phyloP scores from a whole-genome alignment of 2,888 invertebrate genomes.

The Aspidiotus rigidus region DNA sequence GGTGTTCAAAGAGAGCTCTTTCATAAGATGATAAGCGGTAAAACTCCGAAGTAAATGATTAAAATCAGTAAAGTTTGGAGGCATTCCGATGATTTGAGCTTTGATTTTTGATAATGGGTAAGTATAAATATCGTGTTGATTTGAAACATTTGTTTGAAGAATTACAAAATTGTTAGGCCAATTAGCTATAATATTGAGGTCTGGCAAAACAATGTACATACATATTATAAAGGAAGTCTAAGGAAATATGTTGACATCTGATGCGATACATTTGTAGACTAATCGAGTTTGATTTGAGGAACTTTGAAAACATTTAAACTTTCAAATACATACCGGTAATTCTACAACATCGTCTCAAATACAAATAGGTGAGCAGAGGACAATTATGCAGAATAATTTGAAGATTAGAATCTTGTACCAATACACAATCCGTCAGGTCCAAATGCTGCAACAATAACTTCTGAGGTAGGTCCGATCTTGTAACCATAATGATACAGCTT shows the following conservation, averaged over 20 bases:
- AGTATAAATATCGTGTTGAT: too few relatives aligned
- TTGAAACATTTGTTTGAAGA: too few relatives aligned
- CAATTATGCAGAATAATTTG: conserved; percentile 76
- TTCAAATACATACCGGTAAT: conserved; percentile 60
- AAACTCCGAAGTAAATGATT: too few relatives aligned
- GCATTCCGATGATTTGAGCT: too few relatives aligned
- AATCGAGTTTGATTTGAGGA: not conserved
- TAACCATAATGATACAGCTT: conserved; percentile 59
- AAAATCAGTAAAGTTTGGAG: too few relatives aligned
- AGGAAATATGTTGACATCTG: not conserved
- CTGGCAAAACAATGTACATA: too few relatives aligned
- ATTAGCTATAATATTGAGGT: too few relatives aligned
- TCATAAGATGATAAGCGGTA: too few relatives aligned
- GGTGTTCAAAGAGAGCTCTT: too few relatives aligned
- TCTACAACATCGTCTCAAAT: conserved; percentile 75
- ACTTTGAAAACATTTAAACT: not conserved
- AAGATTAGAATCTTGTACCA: conserved; percentile 74
- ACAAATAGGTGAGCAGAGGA: conserved; percentile 75
- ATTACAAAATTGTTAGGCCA: too few relatives aligned
- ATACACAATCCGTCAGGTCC: conserved; percentile 81
- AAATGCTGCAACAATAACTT: conserved; percentile 72
- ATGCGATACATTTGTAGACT: not conserved
- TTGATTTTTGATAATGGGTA: too few relatives aligned
- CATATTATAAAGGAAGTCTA: too few relatives aligned
- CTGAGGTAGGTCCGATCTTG: conserved; percentile 51